Evolutionary conservation across 2,888 invertebrate species (phyloP), one percentile per base, ranked within the genome.

Genomic region (Lasioglossum leucozonium): DNA sequence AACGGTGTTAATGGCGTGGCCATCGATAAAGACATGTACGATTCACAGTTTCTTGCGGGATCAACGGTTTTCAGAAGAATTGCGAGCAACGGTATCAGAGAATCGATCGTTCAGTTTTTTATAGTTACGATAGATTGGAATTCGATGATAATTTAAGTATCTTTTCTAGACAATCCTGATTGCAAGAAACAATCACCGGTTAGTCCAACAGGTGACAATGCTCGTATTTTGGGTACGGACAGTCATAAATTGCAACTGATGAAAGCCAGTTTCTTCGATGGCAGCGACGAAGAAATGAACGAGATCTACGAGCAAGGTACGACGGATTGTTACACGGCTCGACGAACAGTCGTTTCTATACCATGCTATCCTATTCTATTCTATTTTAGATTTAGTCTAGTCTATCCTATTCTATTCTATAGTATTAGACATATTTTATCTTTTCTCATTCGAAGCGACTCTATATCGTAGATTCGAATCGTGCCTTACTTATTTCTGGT

Each of bases 231-330:
- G 77, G 96, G 97, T 58, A 95, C 96, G 0, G 96, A 96, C 88
- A 96, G 97, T 26, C 97, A 97, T 89, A 96, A 96, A 91, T 96
- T 98, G 47, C 98, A 98, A 92, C 95, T 98, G 0, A 98, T 98
- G 98, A 98, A 98, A 94, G 98, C 98, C 0, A 98, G 97, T 0
- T 96, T 98, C 76, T 98, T 97, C 91, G 96, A 96, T 1, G 94
- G 93, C 30, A 95, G 95, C 55, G 93, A 92, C 62, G 94, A 93
- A 11, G 93, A 94, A 8, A 73, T 75, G n/a, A 72, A 37, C 18
- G 81, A 83, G 4, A 18, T 16, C 13, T 77, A 58, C 8, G 81
- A 83, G 22, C 44, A 77, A 79, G 86, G 86, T 86, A 86, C 58
- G n/a, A 4, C 16, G 5, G 8, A 51, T 22, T 2, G 22, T 22